phyloP scores from a whole-genome alignment of 1,140 invertebrate genomes.

The Wiebesia pumilae region DNA sequence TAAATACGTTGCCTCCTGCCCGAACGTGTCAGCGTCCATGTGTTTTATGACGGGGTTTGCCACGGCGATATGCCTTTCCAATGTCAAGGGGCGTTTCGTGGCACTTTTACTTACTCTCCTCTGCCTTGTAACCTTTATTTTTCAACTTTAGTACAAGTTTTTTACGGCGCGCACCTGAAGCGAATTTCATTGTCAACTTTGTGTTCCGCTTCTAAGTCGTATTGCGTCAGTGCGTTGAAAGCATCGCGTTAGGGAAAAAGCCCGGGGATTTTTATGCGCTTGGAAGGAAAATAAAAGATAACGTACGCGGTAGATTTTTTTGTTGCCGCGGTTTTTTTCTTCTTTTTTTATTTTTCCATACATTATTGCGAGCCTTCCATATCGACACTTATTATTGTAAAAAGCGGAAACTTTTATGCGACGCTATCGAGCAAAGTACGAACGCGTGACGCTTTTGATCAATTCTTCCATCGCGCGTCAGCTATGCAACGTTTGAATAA shows the following conservation, averaged over 20 bases:
- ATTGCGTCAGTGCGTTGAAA: no score
- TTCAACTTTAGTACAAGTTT: neutral
- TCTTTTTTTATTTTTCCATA: no score
- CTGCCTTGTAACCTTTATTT: neutral
- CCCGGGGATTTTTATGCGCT: no score
- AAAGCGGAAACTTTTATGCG: neutral
- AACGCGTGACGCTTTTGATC: neutral
- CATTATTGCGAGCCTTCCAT: no score
- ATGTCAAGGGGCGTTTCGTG: constrained; percentile 32
- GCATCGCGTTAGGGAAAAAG: no score
- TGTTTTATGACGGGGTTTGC: constrained; percentile 32
- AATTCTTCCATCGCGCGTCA: neutral
- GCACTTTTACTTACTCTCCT: neutral
- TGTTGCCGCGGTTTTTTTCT: no score
- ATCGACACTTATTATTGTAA: no score
- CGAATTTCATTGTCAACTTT: neutral
- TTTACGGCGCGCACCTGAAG: neutral
- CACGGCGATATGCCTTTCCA: neutral
- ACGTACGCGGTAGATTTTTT: no score
- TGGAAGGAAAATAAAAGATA: no score
- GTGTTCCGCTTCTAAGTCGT: no score
- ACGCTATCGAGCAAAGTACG: neutral
- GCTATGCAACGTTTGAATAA: neutral
- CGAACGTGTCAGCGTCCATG: neutral
- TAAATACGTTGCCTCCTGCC: neutral